phyloP scores from a whole-genome alignment of 2,113 vertebrate species.

The Propithecus coquereli region DNA sequence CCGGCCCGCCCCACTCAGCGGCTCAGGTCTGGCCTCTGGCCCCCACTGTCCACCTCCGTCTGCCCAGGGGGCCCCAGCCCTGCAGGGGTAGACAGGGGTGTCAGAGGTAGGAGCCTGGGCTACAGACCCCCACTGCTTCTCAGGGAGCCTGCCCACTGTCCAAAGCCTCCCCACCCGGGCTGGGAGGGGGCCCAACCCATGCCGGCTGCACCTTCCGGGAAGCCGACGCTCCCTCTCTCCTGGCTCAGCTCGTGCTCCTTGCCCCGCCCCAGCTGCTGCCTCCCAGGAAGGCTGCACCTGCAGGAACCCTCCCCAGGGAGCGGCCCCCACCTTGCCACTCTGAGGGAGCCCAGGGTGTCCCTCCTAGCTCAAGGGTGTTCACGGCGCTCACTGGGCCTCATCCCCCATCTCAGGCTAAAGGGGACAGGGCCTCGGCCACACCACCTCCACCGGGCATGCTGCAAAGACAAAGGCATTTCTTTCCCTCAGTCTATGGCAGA shows the following conservation, averaged over 20 bases:
- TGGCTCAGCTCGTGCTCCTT: background rate
- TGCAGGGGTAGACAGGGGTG: background rate
- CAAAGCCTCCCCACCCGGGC: background rate
- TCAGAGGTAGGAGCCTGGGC: background rate
- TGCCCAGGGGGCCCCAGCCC: background rate
- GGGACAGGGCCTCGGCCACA: background rate
- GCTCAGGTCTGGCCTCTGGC: background rate
- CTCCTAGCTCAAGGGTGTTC: background rate
- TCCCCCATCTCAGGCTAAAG: background rate
- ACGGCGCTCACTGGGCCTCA: background rate
- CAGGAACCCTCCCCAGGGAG: background rate
- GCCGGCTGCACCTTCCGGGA: background rate
- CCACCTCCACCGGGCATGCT: background rate
- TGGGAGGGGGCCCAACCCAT: background rate
- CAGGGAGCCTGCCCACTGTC: background rate
- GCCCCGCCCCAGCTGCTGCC: background rate
- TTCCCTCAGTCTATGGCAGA: background rate
- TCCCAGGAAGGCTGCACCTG: background rate
- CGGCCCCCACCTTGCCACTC: rapidly evolving
- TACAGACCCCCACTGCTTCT: background rate
- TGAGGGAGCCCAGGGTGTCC: background rate
- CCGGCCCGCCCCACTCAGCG: background rate
- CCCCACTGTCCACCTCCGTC: background rate
- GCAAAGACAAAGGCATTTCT: background rate
- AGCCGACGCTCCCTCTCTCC: background rate